Base-by-base conservation (phyloP, 2,797 vertebrate species). In the Coracias cyanogaster region DNA sequence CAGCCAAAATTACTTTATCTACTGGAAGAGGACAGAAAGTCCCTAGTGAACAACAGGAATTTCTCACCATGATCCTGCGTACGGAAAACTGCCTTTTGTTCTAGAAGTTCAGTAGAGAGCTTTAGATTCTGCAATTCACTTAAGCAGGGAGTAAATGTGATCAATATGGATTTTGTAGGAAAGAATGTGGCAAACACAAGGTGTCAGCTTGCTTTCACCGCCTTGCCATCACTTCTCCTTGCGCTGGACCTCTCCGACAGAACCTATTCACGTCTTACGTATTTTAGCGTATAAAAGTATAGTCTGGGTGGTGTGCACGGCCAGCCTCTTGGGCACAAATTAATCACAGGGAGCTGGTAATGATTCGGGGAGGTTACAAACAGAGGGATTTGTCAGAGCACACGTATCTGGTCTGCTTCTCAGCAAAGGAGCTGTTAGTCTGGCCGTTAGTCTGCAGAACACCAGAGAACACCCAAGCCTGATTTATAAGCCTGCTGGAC, bases 221-320 rank as follows among this genome's bases (percentile, higher is more conserved):
- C 15, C 33, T 78, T 90, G 41, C 22, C n/a, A 39, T 41, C 1
- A 2, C 46, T 90, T 48, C 58, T 84, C 18, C 62, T 62, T 48
- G 41, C 21, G 6, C 41, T 16, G 26, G 19, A 45, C n/a, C 57
- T 73, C 74, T 46, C 43, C 48, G 28, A 83, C 48, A 71, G 69
- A 91, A 21, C 17, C 26, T 0, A 0, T 2, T 41, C 31, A 46
- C 21, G 49, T 29, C 52, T 22, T 9, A 39, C 20, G 31, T 29
- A 51, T 55, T n/a, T 54, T 49, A 66, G 29, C 3, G 2, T 10
- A 26, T 3, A 51, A 46, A 87, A 61, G 31, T 35, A 61, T 3
- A 77, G 41, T 16, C 8, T 76, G 64, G 52, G 37, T 52, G n/a
- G 55, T 14, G 15, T 17, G 19, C 25, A 41, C 54, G 19, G 26